Base-by-base conservation (phyloP, 2,113 vertebrate genomes). In the Promerops cafer region DNA sequence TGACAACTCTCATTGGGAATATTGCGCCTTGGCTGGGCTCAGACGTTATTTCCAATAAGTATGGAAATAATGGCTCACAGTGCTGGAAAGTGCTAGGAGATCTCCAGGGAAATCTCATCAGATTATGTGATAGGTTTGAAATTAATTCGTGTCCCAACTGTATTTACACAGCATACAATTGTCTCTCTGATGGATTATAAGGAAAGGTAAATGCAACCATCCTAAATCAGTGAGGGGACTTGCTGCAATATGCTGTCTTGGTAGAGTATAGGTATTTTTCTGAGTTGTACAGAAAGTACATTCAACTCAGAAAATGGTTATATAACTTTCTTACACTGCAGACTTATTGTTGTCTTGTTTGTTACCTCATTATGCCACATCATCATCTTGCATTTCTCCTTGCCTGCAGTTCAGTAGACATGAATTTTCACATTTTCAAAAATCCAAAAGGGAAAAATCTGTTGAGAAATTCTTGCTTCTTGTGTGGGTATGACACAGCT, bases 51-150 rank as follows among this genome's bases (percentile, higher is more conserved):
- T 98, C 95, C 97, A 97, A 93, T 98, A 98, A 98, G 97, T 96
- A 97, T 97, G 97, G 97, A 98, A 98, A 97, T 98, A 94, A 96
- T 95, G 95, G 90, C 96, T 97, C 87, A 83, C 77, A 57, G 70
- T 90, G 59, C 94, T 94, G 89, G 81, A 88, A 52, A 89, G 89
- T 85, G 87, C 87, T 93, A 74, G 91, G 83, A 72, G 89, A 82
- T 96, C 97, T 97, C 97, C 19, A 78, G 96, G 97, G 97, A 98
- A 97, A 98, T 97, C 96, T 96, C 97, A 90, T 96, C 94, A 97
- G 95, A 97, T 97, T 97, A 80, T 91, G 91, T 96, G 96, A 98
- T 95, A 95, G 87, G 91, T 97, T 97, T 97, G 94, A 97, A 97
- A 98, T 98, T 97, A 97, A 98, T 98, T 94, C 75, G 18, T 86